These are phyloP conservation scores for Scophthalmus maximus DNA, from an alignment of 2,113 vertebrate species.

Conservation along the genomic window DNA sequence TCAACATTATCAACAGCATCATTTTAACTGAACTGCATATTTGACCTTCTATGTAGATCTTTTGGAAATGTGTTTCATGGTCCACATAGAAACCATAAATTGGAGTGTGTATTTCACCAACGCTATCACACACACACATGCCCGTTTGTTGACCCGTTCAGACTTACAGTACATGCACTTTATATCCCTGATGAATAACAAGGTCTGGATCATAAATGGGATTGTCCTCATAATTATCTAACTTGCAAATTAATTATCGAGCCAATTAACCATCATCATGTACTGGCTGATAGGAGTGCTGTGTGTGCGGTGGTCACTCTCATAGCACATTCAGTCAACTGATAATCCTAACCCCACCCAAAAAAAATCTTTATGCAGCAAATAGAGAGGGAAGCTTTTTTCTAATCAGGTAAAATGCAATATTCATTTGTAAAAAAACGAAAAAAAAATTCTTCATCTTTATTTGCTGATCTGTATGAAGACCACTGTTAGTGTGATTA, in stretches of 20 bases:
- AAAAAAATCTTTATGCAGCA: no score
- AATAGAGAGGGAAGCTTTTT: no score
- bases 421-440: no score
- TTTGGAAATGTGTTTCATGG: constrained; percentile 12
- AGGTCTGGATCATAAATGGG: constrained; percentile 63
- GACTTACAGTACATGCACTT: constrained; percentile 44
- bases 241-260: constrained; percentile 78
- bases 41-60: constrained; percentile 30
- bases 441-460: no score
- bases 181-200: constrained; percentile 61
- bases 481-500: no score
- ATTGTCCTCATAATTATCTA: constrained; percentile 73
- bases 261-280: constrained; percentile 74
- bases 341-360: no score
- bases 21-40: constrained; percentile 41
- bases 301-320: constrained; percentile 45
- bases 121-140: constrained; percentile 10
- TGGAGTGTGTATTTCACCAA: not conserved
- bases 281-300: constrained; percentile 52
- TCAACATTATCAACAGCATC: constrained; percentile 34
- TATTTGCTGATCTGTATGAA: not conserved
- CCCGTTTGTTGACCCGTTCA: constrained; percentile 37
- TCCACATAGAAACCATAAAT: constrained; percentile 10
- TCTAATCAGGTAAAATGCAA: no score
- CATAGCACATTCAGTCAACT: constrained; percentile 21